Conservation (phyloP, 2,888 invertebrate species). For the Pogonocherus hispidulus region DNA sequence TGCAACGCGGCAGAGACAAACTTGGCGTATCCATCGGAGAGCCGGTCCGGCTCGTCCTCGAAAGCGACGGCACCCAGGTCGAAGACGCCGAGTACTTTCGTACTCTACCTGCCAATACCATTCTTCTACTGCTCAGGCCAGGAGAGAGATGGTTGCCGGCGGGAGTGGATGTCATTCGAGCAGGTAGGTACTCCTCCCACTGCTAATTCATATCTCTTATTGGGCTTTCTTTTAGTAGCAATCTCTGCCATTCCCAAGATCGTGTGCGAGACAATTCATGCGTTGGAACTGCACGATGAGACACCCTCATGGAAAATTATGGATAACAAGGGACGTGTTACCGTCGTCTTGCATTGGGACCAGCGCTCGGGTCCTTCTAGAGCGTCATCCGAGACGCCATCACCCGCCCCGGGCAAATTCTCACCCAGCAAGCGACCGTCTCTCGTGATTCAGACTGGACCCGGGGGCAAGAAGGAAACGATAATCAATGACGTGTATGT, state of each 20-base stretch:
- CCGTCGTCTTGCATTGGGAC: conserved; percentile 97
- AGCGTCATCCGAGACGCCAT: conserved; percentile 71
- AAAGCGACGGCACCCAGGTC: conserved; percentile 96
- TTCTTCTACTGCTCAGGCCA: conserved; percentile 87
- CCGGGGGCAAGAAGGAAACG: conserved; percentile 71
- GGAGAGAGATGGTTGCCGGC: conserved; percentile 95
- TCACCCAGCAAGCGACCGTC: conserved; percentile 77
- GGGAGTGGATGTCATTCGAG: conserved; percentile 94
- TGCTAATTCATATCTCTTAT: conserved; percentile 14
- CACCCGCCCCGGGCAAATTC: conserved; percentile 70
- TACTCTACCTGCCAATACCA: conserved; percentile 92
- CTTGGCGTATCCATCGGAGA: conserved; percentile 88
- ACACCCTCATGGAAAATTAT: conserved; percentile 98
- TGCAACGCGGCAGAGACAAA: conserved; percentile 85
- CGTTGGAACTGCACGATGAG: conserved; percentile 95
- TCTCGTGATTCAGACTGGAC: conserved; percentile 71
- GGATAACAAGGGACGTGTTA: conserved; percentile 98
- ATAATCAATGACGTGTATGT: conserved; percentile 74
- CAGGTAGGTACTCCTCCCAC: conserved; percentile 74
- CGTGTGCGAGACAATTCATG: conserved; percentile 97
- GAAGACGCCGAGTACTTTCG: conserved; percentile 97
- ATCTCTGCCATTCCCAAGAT: conserved; percentile 96
- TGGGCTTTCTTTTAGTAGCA: conserved; percentile 73
- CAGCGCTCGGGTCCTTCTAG: conserved; percentile 78
- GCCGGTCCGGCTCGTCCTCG: conserved; percentile 91